A percentile compares a stretch with the other conserved stretches of the same genome.
Conservation (phyloP, 2,113 vertebrate species). For the Archilochus colubris region DNA sequence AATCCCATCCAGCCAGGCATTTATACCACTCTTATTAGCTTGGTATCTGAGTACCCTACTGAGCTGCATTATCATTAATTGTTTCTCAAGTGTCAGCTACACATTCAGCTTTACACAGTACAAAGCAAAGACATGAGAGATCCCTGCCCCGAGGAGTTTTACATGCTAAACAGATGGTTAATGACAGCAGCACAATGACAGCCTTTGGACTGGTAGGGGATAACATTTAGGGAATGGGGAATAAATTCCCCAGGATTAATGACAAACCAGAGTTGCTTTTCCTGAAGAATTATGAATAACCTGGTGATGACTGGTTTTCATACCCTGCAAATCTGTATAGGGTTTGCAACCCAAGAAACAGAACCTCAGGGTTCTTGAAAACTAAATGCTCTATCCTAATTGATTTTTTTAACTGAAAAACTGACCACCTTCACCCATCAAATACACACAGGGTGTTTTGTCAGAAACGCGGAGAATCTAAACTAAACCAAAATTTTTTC, state of each 20-base stretch:
- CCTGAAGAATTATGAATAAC: not conserved
- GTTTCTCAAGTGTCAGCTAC: conserved; percentile 68
- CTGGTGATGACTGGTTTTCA: not conserved
- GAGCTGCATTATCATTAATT: conserved; percentile 65
- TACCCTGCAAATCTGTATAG: not conserved
- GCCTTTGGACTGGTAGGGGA: conserved; percentile 9
- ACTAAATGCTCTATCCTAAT: not conserved
- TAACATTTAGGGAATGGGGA: conserved; percentile 15
- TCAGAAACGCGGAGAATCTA: not conserved
- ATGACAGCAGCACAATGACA: conserved; percentile 29
- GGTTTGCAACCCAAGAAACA: not conserved
- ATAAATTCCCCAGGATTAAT: not conserved
- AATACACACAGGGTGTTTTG: not conserved
- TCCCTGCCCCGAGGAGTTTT: conserved; percentile 49
- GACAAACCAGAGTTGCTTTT: not conserved
- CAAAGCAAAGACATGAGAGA: conserved; percentile 28
- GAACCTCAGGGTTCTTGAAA: not conserved
- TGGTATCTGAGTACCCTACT: conserved; percentile 35
- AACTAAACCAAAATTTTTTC: not conserved
- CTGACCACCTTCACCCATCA: not conserved
- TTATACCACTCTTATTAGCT: conserved; percentile 57
- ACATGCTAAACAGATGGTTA: conserved; percentile 64
- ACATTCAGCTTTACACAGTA: conserved; percentile 35
- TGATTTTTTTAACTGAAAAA: not conserved
- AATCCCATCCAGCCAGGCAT: conserved; percentile 56